These are phyloP conservation scores for Hephaestus fuliginosus DNA, from an alignment of 2,797 vertebrate species.

Conservation along the genomic window DNA sequence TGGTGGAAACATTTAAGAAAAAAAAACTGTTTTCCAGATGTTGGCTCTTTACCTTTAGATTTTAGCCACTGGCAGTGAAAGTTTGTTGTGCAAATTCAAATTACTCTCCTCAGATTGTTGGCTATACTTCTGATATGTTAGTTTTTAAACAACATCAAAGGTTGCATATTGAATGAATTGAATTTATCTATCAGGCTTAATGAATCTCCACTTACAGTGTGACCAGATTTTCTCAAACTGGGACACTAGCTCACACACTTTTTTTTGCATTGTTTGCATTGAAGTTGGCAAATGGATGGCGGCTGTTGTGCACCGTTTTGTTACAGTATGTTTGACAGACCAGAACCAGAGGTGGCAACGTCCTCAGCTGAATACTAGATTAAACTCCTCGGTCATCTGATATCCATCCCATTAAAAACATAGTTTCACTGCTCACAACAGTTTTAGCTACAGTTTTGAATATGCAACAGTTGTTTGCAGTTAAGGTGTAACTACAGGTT, in stretches of 20 bases:
- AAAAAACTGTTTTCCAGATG: not conserved
- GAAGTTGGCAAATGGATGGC: conserved; percentile 17
- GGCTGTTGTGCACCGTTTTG: not conserved
- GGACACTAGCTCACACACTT: not conserved
- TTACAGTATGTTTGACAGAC: conserved; percentile 7
- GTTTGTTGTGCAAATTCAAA: conserved; percentile 1
- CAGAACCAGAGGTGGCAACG: not conserved
- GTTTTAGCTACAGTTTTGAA: not conserved
- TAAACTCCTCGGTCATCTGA: not conserved
- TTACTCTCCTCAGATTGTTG: conserved; percentile 13
- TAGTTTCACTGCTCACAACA: not conserved
- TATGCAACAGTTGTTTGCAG: not conserved
- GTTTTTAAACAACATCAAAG: conserved; percentile 2
- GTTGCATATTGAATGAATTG: conserved; percentile 19
- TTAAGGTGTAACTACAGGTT: not conserved
- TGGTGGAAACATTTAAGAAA: not conserved
- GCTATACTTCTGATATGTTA: not conserved
- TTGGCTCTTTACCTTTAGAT: not conserved
- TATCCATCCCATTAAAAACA: not conserved
- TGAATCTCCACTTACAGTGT: not conserved
- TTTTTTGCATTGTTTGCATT: not conserved
- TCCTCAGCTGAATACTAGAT: not conserved
- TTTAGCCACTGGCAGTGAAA: not conserved
- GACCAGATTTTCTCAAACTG: not conserved
- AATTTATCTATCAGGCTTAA: not conserved